Evolutionary conservation across 30 jellyfish, hydroid and myxozoan genomes (phyloP).

Genomic region (Turritopsis dohrnii): DNA sequence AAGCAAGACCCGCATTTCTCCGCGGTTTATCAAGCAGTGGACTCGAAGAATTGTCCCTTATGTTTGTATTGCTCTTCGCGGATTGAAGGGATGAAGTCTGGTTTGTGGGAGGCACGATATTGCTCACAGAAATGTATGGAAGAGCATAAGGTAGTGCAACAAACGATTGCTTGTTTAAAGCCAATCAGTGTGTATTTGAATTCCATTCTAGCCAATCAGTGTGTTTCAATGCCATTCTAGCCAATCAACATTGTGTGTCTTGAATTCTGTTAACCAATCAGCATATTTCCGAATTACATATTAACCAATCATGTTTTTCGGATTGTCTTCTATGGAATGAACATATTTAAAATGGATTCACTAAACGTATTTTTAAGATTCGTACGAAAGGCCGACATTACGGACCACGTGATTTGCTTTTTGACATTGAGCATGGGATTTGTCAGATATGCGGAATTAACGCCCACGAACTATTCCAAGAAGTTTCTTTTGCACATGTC

Average conservation of each 20-base stretch:
- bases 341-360: no score
- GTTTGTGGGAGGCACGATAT: constrained; percentile 31
- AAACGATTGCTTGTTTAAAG: no score
- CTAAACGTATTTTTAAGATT: constrained; percentile 40
- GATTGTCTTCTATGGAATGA: background rate
- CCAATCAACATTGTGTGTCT: no score
- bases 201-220: background rate
- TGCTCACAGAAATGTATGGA: constrained; percentile 57
- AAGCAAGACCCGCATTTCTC: background rate
- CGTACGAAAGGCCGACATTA: constrained; percentile 37
- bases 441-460: constrained; percentile 69
- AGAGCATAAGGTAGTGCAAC: constrained; percentile 34
- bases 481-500: constrained; percentile 30
- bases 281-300: background rate
- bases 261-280: background rate
- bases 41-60: constrained; percentile 49
- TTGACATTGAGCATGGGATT: constrained; percentile 50
- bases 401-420: constrained; percentile 47
- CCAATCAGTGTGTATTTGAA: background rate
- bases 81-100: constrained; percentile 29
- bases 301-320: background rate
- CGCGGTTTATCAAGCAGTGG: constrained; percentile 57
- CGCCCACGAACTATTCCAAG: constrained; percentile 37
- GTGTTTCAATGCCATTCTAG: no score
- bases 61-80: constrained; percentile 51